Evolutionary conservation across 2,797 vertebrate genomes (phyloP).

Genomic region (Anas acuta): DNA sequence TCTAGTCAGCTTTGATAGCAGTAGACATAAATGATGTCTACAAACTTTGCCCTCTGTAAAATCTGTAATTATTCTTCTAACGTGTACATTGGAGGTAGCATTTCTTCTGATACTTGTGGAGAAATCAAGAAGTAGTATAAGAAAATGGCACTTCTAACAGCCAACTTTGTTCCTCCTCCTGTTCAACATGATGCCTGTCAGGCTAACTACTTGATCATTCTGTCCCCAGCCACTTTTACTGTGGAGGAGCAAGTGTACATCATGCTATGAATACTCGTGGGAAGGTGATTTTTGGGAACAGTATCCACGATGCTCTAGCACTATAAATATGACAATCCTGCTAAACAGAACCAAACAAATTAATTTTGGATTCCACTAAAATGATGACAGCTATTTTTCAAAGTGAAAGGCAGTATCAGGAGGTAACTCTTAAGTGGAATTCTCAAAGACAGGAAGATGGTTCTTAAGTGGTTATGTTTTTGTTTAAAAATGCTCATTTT

Average conservation of each 20-base stretch:
- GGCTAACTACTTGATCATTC: background rate
- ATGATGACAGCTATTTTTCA: background rate
- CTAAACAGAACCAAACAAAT: background rate
- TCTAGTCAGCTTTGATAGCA: background rate
- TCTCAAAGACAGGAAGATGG: background rate
- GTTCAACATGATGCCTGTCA: background rate
- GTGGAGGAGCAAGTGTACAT: background rate
- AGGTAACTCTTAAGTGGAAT: background rate
- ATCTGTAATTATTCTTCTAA: background rate
- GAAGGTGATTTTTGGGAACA: background rate
- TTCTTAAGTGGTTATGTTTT: background rate
- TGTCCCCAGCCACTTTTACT: background rate
- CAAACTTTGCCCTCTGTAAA: background rate
- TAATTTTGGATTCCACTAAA: background rate
- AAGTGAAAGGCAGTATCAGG: background rate
- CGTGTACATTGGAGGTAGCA: background rate
- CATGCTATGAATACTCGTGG: fast-evolving
- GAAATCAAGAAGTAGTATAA: background rate
- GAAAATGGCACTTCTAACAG: no score
- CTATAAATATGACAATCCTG: background rate
- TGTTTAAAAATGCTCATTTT: no score
- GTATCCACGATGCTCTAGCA: background rate
- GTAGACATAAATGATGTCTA: background rate
- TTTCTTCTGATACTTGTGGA: background rate
- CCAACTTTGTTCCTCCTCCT: fast-evolving